Percentiles rank a stretch among this genome's conserved stretches.
Evolutionary conservation across 2,888 invertebrate species (phyloP).

Genomic region (Mantis religiosa): DNA sequence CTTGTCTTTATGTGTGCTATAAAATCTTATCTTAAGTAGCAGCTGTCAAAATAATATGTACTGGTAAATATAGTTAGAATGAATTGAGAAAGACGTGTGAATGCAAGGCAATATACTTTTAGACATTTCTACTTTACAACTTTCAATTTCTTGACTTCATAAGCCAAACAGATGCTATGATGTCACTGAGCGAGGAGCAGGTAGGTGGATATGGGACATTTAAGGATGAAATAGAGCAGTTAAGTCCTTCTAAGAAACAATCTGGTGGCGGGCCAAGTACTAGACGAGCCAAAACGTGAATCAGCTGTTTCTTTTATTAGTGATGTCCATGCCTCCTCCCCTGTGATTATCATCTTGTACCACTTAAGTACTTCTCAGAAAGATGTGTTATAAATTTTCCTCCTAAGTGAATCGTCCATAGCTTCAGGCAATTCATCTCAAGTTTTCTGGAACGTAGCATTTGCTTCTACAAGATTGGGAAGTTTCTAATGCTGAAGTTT

Average conservation of each 20-base stretch:
- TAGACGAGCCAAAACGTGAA: not conserved
- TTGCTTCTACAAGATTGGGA: not conserved
- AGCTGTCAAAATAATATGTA: too few species aligned
- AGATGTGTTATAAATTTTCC: constrained; percentile 12
- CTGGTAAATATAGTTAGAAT: too few species aligned
- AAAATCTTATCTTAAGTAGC: too few species aligned
- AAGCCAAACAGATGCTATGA: not conserved
- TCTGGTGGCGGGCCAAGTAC: not conserved
- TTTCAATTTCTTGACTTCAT: too few species aligned
- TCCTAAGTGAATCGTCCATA: constrained; percentile 5
- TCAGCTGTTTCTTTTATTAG: constrained; percentile 12
- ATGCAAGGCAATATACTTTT: too few species aligned
- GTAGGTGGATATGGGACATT: not conserved
- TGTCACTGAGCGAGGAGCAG: not conserved
- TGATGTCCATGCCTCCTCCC: not conserved
- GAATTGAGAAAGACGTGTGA: too few species aligned
- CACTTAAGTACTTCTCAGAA: constrained; percentile 14
- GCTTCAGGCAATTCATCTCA: not conserved
- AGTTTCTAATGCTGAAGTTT: constrained; percentile 14
- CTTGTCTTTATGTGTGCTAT: too few species aligned
- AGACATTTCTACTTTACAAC: too few species aligned
- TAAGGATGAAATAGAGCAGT: not conserved
- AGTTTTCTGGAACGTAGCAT: not conserved
- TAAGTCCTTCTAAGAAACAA: not conserved
- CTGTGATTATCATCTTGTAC: constrained; percentile 8